Evolutionary conservation across 2,113 vertebrate species (phyloP).

Genomic region (Anhinga rufa): DNA sequence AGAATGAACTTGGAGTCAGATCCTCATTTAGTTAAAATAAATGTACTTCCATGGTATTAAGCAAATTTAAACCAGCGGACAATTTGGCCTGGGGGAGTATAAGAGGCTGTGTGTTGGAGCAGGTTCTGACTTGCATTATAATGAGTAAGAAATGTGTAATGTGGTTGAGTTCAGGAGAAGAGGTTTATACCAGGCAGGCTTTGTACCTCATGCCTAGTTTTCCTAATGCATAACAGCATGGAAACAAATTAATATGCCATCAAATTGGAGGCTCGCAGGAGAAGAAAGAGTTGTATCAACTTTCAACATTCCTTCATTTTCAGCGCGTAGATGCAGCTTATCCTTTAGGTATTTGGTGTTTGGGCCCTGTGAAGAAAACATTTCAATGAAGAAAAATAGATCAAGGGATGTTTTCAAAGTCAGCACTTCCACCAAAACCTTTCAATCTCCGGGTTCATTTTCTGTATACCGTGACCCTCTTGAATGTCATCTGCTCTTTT

Average conservation of each 20-base stretch:
- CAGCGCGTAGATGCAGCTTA: neutral
- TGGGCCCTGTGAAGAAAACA: constrained; percentile 9
- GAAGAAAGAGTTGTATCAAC: neutral
- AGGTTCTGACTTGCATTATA: neutral
- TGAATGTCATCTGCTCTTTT: neutral
- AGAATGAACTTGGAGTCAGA: neutral
- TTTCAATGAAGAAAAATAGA: neutral
- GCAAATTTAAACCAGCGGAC: neutral
- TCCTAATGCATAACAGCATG: neutral
- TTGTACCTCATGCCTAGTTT: neutral
- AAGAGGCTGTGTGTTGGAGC: neutral
- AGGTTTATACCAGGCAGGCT: neutral
- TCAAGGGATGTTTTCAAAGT: constrained; percentile 19
- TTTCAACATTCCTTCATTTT: neutral
- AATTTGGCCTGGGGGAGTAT: neutral
- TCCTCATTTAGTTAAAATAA: constrained; percentile 44
- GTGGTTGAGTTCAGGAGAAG: neutral
- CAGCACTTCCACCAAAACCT: neutral
- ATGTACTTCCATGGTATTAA: neutral
- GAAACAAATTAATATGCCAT: neutral
- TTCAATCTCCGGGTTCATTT: constrained; percentile 17
- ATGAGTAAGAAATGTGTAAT: neutral
- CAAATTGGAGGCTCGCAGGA: neutral
- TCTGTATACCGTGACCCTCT: neutral
- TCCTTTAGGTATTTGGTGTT: constrained; percentile 3